Evolutionary conservation across 2,797 vertebrate species (phyloP), one percentile per base, ranked within the genome.

Genomic region (Steatocranus sp.): DNA sequence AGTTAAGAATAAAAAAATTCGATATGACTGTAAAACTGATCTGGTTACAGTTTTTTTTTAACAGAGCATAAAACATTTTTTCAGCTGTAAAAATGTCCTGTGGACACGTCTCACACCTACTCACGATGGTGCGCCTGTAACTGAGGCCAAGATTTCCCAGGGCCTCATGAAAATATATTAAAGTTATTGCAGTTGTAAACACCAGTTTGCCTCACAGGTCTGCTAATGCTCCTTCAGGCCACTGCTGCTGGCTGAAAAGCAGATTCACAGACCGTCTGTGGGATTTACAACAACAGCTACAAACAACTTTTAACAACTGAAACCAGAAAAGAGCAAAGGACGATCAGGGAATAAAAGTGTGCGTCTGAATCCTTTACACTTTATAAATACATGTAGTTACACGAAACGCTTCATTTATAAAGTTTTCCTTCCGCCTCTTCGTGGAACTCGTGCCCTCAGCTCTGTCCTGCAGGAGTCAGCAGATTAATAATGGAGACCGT

Each of bases 401-500:
- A 68, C 1, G 3, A 17, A 25, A 17, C 6, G 14, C 66, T 70
- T 70, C 66, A 46, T 46, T 1, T 12, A 66, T 1, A 75, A 61
- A 32, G 34, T 66, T 20, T 36, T 23, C 25, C 5, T 54, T 38
- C 23, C 15, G 3, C 34, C 6, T 23, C 23, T 78, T 11, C 2
- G 1, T 54, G 76, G 54, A 73, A 2, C 25, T 20, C 17, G 8
- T 70, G 50, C 41, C 66, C 15, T 82, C 68, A 3, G 17, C 34
- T 53, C n/a, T n/a, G 63, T 70, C 54, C 87, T 51, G 23, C 77
- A 73, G 70, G 83, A 74, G 77, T 82, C 34, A 30, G 38, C 70
- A 83, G 88, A 86, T 86, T 87, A 79, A 90, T 85, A 79, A 83
- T 49, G 23, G 25, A n/a, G 25, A 20, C 20, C 4, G 12, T 75